phyloP scores from a whole-genome alignment of 1,140 invertebrate genomes.

The Camponotus vicinus region DNA sequence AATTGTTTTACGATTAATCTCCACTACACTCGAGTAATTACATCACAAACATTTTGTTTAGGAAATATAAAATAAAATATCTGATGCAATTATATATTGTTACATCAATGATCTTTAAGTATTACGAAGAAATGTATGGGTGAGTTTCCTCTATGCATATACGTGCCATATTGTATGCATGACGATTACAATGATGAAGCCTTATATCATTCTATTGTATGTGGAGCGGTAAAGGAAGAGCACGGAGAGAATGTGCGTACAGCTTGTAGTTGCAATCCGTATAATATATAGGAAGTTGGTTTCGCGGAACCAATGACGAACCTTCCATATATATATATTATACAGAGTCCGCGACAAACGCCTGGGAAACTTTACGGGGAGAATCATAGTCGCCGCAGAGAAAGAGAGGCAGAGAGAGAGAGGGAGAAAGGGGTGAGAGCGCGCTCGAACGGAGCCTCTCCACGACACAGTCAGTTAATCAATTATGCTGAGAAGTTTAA shows the following conservation, averaged over 20 bases:
- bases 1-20: neutral
- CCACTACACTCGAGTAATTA: neutral
- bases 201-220: neutral
- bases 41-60: neutral
- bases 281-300: slow-evolving; percentile 44
- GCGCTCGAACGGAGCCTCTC: slow-evolving; percentile 19
- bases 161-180: neutral
- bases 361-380: slow-evolving; percentile 23
- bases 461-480: slow-evolving; percentile 36
- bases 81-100: neutral
- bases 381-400: neutral
- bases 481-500: slow-evolving; percentile 51
- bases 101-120: neutral
- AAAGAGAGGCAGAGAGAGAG: neutral
- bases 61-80: slow-evolving; percentile 6
- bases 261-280: slow-evolving; percentile 13
- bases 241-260: neutral
- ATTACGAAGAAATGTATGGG: neutral
- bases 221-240: slow-evolving; percentile 17
- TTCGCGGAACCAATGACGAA: slow-evolving; percentile 47
- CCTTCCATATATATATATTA: neutral
- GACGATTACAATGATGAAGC: slow-evolving; percentile 2
- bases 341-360: neutral
- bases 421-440: neutral
- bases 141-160: neutral